phyloP scores from a whole-genome alignment of 2,888 invertebrate genomes.

The Microctonus hyperodae region DNA sequence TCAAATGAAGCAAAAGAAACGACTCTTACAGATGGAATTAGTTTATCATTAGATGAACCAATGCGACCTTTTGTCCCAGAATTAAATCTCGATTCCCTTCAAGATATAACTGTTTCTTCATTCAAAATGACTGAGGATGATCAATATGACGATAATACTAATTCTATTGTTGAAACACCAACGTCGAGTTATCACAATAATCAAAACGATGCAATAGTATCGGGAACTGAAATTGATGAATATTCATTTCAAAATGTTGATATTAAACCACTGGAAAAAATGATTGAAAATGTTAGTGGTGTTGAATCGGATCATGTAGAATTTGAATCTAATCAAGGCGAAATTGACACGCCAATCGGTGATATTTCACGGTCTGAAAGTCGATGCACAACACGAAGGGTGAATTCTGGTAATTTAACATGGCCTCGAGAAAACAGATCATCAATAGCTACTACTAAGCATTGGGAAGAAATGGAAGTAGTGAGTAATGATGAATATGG shows the following conservation, averaged over 20 bases:
- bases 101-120: conserved; percentile 55
- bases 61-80: conserved; percentile 53
- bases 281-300: not conserved
- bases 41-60: conserved; percentile 46
- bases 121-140: conserved; percentile 47
- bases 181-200: conserved; percentile 38
- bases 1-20: conserved; percentile 50
- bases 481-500: conserved; percentile 14
- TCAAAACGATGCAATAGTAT: conserved; percentile 3
- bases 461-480: conserved; percentile 28
- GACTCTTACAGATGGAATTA: conserved; percentile 39
- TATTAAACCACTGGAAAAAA: not conserved
- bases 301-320: not conserved
- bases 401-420: conserved; percentile 37
- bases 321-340: conserved; percentile 20
- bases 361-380: conserved; percentile 41
- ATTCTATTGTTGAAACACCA: conserved; percentile 39
- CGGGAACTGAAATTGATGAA: not conserved
- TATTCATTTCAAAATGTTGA: not conserved
- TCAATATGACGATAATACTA: conserved; percentile 32
- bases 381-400: conserved; percentile 41
- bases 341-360: conserved; percentile 34
- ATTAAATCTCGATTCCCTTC: conserved; percentile 55
- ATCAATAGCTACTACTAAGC: conserved; percentile 13
- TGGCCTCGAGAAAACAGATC: conserved; percentile 29